These are phyloP conservation scores for Saguinus midas DNA, from an alignment of 2,113 vertebrate species.

Conservation along the genomic window DNA sequence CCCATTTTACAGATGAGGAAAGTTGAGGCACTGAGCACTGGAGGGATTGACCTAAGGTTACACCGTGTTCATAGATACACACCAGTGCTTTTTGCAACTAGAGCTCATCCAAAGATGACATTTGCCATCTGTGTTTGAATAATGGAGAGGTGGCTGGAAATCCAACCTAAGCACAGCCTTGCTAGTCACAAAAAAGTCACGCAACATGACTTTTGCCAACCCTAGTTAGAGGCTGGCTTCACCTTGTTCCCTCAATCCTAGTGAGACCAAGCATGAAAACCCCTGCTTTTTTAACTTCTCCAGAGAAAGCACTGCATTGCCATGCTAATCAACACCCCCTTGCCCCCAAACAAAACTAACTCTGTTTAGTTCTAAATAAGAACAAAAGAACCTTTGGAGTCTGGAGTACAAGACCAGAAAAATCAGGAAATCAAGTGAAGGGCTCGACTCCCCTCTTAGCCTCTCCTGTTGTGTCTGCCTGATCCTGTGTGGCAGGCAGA, in stretches of 20 bases:
- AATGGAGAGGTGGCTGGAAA: background rate
- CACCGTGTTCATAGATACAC: background rate
- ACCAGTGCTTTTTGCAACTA: background rate
- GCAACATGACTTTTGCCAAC: background rate
- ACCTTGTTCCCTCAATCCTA: background rate
- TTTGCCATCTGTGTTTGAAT: background rate
- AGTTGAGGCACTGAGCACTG: background rate
- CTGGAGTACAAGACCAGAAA: constrained; percentile 32
- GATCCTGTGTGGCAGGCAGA: background rate
- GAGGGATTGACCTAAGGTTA: too few species aligned
- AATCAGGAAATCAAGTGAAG: constrained; percentile 43
- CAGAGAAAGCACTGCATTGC: constrained; percentile 20
- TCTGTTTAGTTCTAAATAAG: constrained; percentile 60
- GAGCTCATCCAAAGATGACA: background rate
- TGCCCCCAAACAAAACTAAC: constrained; percentile 59
- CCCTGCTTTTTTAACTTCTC: background rate
- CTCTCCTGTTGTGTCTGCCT: background rate
- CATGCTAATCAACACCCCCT: constrained; percentile 37
- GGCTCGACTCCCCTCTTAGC: background rate
- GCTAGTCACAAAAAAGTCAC: background rate
- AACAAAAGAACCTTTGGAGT: constrained; percentile 65
- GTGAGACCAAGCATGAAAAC: constrained; percentile 10
- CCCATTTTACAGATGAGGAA: constrained; percentile 14
- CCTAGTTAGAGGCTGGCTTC: background rate
- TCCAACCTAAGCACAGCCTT: background rate